Evolutionary conservation across 2,888 invertebrate genomes (phyloP).

Genomic region (Euclidia mi): DNA sequence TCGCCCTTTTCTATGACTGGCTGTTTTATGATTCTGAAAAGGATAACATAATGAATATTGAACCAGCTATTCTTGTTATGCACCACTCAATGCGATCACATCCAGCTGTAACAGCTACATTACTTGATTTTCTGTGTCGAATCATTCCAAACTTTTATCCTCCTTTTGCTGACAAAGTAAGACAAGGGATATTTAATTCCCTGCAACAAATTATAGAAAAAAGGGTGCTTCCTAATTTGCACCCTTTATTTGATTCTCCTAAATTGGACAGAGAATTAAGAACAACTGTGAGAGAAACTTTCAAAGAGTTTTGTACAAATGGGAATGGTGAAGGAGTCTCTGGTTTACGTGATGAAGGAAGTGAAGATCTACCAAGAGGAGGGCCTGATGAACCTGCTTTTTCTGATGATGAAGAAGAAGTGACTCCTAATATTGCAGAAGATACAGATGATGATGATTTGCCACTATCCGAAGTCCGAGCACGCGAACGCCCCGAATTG

Average conservation of each 20-base stretch:
- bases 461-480: slow-evolving; percentile 93
- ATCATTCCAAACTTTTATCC: slow-evolving; percentile 97
- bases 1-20: slow-evolving; percentile 98
- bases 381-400: slow-evolving; percentile 93
- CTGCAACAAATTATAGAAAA: slow-evolving; percentile 97
- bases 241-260: slow-evolving; percentile 96
- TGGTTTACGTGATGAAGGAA: slow-evolving; percentile 83
- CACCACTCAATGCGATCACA: slow-evolving; percentile 97
- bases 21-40: slow-evolving; percentile 96
- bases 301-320: slow-evolving; percentile 96
- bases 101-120: slow-evolving; percentile 96
- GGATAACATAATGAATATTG: slow-evolving; percentile 99
- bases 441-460: slow-evolving; percentile 94
- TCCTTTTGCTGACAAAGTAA: slow-evolving; percentile 94
- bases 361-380: slow-evolving; percentile 79
- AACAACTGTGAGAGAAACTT: slow-evolving; percentile 96
- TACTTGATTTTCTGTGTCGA: slow-evolving; percentile 97
- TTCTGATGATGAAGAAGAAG: slow-evolving; percentile 96
- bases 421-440: slow-evolving; percentile 82
- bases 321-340: slow-evolving; percentile 87
- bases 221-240: slow-evolving; percentile 96
- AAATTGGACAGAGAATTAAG: slow-evolving; percentile 96
- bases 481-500: slow-evolving; percentile 91
- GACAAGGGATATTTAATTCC: slow-evolving; percentile 95
- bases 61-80: slow-evolving; percentile 98